These are phyloP conservation scores for Ptiloglossa arizonensis DNA, from an alignment of 1,140 invertebrate genomes.

Conservation along the genomic window DNA sequence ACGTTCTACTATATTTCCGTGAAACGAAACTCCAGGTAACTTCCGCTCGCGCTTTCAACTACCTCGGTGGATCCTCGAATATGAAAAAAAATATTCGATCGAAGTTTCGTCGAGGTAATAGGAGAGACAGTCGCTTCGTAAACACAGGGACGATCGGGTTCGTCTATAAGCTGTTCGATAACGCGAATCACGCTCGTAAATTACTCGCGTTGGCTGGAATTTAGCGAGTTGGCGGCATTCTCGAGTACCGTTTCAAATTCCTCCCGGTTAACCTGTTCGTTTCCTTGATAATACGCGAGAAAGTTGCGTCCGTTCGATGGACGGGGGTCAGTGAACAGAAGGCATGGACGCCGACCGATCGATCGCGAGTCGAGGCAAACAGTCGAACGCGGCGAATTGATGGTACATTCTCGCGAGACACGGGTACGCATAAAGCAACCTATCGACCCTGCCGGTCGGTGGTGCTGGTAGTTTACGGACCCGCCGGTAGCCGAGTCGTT, in stretches of 20 bases:
- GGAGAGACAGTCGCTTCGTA: too few relatives aligned
- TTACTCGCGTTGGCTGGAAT: not conserved
- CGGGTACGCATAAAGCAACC: conserved; percentile 26
- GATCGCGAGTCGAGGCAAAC: conserved; percentile 24
- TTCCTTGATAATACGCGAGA: not conserved
- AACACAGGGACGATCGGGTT: too few relatives aligned
- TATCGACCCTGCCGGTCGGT: conserved; percentile 24
- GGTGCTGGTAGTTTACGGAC: conserved; percentile 25
- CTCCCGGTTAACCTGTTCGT: too few relatives aligned
- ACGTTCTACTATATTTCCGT: too few relatives aligned
- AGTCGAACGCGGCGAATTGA: conserved; percentile 37
- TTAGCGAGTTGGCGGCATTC: not conserved
- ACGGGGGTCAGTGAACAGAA: conserved; percentile 38
- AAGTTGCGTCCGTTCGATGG: conserved; percentile 4
- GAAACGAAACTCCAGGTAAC: too few relatives aligned
- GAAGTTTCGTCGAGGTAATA: too few relatives aligned
- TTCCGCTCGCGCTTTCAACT: too few relatives aligned
- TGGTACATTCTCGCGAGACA: conserved; percentile 18
- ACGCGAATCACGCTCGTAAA: not conserved
- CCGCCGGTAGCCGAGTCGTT: conserved; percentile 32
- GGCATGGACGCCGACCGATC: conserved; percentile 12
- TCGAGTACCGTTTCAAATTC: not conserved
- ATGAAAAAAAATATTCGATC: too few relatives aligned
- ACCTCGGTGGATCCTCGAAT: too few relatives aligned
- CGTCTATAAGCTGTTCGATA: too few relatives aligned